These are phyloP conservation scores for Rhegmatorhina hoffmannsi DNA, from an alignment of 2,113 vertebrate genomes.

Conservation along the genomic window DNA sequence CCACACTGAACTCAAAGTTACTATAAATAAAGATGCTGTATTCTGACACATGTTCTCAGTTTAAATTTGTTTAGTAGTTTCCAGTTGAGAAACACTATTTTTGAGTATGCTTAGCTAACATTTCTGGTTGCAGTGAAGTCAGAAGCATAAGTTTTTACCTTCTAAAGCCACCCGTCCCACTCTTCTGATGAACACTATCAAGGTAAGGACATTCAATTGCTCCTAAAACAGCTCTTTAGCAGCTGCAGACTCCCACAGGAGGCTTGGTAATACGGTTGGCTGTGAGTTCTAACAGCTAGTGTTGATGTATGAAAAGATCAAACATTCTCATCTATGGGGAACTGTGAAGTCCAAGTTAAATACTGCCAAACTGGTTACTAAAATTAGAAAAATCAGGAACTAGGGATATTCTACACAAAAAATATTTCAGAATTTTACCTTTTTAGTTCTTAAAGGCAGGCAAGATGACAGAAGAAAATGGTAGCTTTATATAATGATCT, in stretches of 20 bases:
- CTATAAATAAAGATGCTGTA: not conserved
- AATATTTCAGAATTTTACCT: not conserved
- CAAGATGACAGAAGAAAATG: not conserved
- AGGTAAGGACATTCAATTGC: not conserved
- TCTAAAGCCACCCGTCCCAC: not conserved
- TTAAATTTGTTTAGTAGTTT: not conserved
- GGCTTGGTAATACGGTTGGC: not conserved
- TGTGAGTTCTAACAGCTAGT: not conserved
- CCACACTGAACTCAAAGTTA: not conserved
- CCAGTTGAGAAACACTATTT: not conserved
- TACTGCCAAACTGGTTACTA: not conserved
- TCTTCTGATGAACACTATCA: not conserved
- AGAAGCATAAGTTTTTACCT: not conserved
- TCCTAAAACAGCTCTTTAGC: not conserved
- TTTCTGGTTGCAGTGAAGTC: not conserved
- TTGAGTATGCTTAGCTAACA: not conserved
- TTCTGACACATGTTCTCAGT: not conserved
- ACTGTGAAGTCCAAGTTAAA: not conserved
- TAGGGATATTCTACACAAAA: not conserved
- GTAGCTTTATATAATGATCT: not conserved
- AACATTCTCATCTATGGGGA: not conserved
- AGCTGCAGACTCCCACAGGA: not conserved
- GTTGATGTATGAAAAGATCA: not conserved
- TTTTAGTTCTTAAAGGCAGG: not conserved
- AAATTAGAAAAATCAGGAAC: not conserved